A percentile compares a stretch with the other conserved stretches of the same genome.
Evolutionary conservation across 1,140 invertebrate species (phyloP).

Genomic region (Bathynomus jamesi): DNA sequence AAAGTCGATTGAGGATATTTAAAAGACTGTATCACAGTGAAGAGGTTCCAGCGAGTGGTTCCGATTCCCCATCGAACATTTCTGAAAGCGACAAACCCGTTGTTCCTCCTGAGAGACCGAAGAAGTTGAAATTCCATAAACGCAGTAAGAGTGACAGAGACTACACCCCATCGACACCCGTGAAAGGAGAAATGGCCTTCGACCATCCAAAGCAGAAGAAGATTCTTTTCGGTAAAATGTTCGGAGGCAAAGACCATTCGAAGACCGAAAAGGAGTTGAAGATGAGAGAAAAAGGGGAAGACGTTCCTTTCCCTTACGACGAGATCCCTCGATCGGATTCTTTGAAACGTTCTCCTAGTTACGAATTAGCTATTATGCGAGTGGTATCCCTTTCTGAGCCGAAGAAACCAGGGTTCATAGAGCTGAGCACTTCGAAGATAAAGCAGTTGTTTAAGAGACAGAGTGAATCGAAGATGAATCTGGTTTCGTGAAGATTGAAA

Average conservation of each 20-base stretch:
- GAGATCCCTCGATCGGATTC: constrained; percentile 1
- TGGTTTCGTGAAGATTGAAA: not conserved
- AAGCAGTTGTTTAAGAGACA: constrained; percentile 27
- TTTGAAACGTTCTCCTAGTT: constrained; percentile 15
- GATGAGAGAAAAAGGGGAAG: constrained; percentile 4
- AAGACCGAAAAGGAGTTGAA: too few species aligned
- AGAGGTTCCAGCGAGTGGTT: not conserved
- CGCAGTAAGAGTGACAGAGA: constrained; percentile 20
- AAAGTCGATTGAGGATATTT: constrained; percentile 2
- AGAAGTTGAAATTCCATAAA: constrained; percentile 17
- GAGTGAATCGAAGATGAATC: constrained; percentile 20
- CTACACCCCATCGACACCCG: not conserved
- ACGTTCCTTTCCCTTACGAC: not conserved
- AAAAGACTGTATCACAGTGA: constrained; percentile 14
- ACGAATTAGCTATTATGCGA: constrained; percentile 14
- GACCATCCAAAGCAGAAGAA: not conserved
- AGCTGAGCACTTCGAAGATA: constrained; percentile 9
- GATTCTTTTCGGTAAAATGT: not conserved
- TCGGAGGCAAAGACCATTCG: not conserved
- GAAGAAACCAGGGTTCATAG: constrained; percentile 7
- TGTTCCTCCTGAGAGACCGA: constrained; percentile 6
- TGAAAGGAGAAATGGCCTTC: not conserved
- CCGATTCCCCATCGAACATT: not conserved
- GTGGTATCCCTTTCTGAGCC: constrained; percentile 4
- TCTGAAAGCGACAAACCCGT: not conserved